Percentiles rank a stretch among this genome's conserved stretches.
phyloP scores from a whole-genome alignment of 2,888 invertebrate genomes.

The Globia sparganii region DNA sequence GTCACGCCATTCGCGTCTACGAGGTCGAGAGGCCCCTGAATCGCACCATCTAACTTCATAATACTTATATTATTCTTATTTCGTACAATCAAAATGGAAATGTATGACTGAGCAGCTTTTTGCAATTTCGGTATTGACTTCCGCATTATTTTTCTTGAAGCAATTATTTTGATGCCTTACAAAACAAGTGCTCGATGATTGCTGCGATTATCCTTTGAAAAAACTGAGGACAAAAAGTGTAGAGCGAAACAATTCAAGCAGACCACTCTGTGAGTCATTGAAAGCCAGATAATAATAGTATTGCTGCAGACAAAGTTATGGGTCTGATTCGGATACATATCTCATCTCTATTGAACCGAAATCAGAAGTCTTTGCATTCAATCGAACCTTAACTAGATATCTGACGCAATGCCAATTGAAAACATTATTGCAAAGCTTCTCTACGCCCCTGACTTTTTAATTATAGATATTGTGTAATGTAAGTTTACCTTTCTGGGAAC shows the following conservation, averaged over 20 bases:
- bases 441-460: conserved; percentile 76
- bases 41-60: conserved; percentile 68
- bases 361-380: conserved; percentile 66
- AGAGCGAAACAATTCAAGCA: conserved; percentile 80
- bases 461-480: conserved; percentile 76
- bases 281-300: conserved; percentile 73
- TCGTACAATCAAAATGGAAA: conserved; percentile 58
- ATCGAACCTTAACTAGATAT: conserved; percentile 58
- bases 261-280: conserved; percentile 79
- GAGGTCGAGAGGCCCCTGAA: conserved; percentile 78
- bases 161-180: conserved; percentile 62
- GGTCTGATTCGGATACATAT: conserved; percentile 69
- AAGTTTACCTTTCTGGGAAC: conserved; percentile 77
- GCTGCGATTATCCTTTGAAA: conserved; percentile 69
- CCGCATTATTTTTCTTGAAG: conserved; percentile 67
- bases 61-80: conserved; percentile 62
- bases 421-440: conserved; percentile 64
- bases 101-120: conserved; percentile 61
- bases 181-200: conserved; percentile 71
- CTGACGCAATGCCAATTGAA: conserved; percentile 68
- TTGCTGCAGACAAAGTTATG: conserved; percentile 68
- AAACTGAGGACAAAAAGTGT: conserved; percentile 74
- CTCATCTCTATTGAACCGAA: conserved; percentile 72
- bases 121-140: conserved; percentile 63
- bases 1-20: conserved; percentile 76